Percentiles rank a stretch among this genome's conserved stretches.
phyloP scores from a whole-genome alignment of 2,888 invertebrate genomes.

The Lithosia quadra region DNA sequence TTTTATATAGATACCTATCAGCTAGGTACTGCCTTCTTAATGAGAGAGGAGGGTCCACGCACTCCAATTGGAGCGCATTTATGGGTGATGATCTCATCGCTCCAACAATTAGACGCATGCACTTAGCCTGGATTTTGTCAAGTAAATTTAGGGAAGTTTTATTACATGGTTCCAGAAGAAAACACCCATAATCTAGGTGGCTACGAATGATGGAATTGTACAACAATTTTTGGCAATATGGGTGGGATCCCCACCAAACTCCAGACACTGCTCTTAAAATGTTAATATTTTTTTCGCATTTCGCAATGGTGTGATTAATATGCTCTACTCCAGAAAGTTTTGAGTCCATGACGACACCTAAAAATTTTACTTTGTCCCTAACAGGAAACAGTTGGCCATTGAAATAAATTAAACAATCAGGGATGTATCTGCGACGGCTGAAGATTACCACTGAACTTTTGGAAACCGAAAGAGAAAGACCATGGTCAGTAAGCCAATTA shows the following conservation, averaged over 20 bases:
- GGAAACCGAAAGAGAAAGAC: neutral
- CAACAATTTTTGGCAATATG: neutral
- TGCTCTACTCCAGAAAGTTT: neutral
- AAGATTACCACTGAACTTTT: neutral
- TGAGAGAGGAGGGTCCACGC: neutral
- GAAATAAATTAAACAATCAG: neutral
- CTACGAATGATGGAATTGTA: neutral
- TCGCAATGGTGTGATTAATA: too few species aligned
- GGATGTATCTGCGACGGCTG: neutral
- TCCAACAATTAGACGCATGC: neutral
- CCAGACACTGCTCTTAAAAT: too few species aligned
- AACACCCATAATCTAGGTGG: neutral
- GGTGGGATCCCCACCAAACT: neutral
- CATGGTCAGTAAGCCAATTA: neutral
- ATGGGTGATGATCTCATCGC: neutral
- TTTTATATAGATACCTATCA: too few species aligned
- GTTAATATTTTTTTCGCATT: too few species aligned
- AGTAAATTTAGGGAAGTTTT: neutral
- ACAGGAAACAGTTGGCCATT: neutral
- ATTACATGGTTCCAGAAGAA: neutral
- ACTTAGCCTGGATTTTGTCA: neutral
- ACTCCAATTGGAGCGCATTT: constrained; percentile 2
- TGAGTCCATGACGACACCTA: neutral
- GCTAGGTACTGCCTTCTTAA: too few species aligned
- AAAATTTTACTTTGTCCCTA: neutral